Conservation (phyloP, 2,888 invertebrate species). For the Leistus spinibarbis region DNA sequence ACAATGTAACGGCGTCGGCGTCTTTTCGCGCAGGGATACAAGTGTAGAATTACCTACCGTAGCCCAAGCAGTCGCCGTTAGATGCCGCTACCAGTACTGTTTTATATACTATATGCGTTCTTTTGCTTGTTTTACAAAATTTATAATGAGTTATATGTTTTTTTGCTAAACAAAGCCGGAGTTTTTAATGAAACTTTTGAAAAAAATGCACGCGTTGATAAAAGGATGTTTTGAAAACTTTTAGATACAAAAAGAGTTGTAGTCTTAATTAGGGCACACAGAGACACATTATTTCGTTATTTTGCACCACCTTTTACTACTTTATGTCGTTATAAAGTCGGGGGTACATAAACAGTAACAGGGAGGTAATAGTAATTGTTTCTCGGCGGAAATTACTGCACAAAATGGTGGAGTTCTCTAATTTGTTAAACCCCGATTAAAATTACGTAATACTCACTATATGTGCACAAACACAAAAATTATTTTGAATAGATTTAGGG, state of each 20-base stretch:
- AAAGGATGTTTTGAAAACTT: background rate
- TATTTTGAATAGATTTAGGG: too few species aligned
- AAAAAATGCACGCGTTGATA: background rate
- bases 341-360: too few species aligned
- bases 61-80: too few species aligned
- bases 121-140: background rate
- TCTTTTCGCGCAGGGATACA: too few species aligned
- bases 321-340: background rate
- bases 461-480: too few species aligned
- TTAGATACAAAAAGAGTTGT: background rate
- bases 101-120: background rate
- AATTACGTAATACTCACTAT: too few species aligned
- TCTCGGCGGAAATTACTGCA: too few species aligned
- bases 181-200: slow-evolving; percentile 2
- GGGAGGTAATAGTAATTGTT: too few species aligned
- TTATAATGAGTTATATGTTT: slow-evolving; percentile 21
- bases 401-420: too few species aligned
- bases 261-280: slow-evolving; percentile 18
- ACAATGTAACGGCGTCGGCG: too few species aligned
- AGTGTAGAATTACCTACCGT: too few species aligned
- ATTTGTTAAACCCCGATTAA: too few species aligned
- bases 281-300: background rate
- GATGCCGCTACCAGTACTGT: background rate
- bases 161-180: background rate
- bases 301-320: background rate